Percentiles rank a stretch among this genome's conserved stretches.
These are phyloP conservation scores for Cirrhinus mrigala DNA, from an alignment of 2,797 vertebrate species.

Conservation along the genomic window DNA sequence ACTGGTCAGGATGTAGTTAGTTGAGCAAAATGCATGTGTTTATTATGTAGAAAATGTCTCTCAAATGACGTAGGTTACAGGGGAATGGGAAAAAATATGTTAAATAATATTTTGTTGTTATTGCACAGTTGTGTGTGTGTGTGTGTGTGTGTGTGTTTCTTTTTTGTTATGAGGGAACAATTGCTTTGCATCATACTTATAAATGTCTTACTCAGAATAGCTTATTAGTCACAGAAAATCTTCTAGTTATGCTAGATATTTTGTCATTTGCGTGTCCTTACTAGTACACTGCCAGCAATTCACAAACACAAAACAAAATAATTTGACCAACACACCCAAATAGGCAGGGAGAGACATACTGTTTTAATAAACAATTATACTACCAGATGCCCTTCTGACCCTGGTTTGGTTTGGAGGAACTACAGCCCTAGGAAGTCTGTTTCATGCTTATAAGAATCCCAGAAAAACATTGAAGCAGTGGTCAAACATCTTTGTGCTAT, in stretches of 20 bases:
- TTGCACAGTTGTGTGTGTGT: neutral
- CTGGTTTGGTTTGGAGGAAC: neutral
- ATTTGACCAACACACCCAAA: conserved; percentile 28
- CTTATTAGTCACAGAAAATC: conserved; percentile 7
- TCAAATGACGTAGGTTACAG: neutral
- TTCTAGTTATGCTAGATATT: conserved; percentile 5
- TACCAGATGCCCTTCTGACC: conserved; percentile 3
- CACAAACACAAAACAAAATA: neutral
- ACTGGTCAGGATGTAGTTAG: neutral
- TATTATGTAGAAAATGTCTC: neutral
- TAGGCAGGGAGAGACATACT: neutral
- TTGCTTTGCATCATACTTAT: conserved; percentile 15
- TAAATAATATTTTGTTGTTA: too few relatives aligned
- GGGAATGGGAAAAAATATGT: neutral
- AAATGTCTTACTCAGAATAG: neutral
- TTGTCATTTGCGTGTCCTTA: conserved; percentile 14
- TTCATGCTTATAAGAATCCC: neutral
- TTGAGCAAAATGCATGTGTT: neutral
- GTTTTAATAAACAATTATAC: conserved; percentile 28
- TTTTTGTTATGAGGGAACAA: neutral
- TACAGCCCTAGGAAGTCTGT: neutral
- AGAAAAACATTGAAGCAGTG: neutral
- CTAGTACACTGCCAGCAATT: neutral
- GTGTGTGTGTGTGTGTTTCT: neutral
- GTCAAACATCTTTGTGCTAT: neutral